phyloP scores from a whole-genome alignment of 2,888 invertebrate species.

The Tachystola acroxantha region DNA sequence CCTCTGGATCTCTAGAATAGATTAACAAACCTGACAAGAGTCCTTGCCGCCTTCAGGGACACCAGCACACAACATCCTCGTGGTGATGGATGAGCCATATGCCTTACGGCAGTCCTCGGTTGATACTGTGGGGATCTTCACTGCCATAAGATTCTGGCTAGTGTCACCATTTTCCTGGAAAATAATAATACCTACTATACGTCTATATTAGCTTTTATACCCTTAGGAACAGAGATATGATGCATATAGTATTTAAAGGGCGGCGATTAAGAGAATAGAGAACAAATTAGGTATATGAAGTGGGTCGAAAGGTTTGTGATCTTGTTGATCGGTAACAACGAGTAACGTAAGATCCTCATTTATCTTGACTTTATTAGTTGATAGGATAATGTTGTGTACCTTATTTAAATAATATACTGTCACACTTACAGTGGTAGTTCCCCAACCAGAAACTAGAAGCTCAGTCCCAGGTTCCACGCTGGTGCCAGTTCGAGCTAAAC shows the following conservation, averaged over 20 bases:
- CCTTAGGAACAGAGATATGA: too few species aligned
- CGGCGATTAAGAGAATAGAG: too few species aligned
- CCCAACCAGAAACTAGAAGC: constrained; percentile 56
- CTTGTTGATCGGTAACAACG: too few species aligned
- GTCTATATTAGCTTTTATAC: too few species aligned
- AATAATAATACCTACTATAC: too few species aligned
- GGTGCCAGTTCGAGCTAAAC: constrained; percentile 24
- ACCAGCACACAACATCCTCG: constrained; percentile 60
- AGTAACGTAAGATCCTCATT: too few species aligned
- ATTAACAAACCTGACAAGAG: constrained; percentile 59
- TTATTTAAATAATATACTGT: not conserved
- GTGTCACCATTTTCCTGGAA: constrained; percentile 41
- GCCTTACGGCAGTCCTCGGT: constrained; percentile 27
- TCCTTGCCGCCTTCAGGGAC: constrained; percentile 56
- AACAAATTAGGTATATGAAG: too few species aligned
- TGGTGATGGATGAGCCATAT: constrained; percentile 34
- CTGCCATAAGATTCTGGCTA: constrained; percentile 38
- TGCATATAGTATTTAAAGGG: too few species aligned
- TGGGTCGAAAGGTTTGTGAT: too few species aligned
- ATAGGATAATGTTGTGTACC: not conserved
- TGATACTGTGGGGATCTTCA: constrained; percentile 31
- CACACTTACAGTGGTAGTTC: constrained; percentile 47
- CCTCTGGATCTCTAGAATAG: too few species aligned
- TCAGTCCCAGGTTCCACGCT: constrained; percentile 31
- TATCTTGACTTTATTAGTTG: too few species aligned